Evolutionary conservation across 2,888 invertebrate species (phyloP).

Genomic region (Andrena praecox): DNA sequence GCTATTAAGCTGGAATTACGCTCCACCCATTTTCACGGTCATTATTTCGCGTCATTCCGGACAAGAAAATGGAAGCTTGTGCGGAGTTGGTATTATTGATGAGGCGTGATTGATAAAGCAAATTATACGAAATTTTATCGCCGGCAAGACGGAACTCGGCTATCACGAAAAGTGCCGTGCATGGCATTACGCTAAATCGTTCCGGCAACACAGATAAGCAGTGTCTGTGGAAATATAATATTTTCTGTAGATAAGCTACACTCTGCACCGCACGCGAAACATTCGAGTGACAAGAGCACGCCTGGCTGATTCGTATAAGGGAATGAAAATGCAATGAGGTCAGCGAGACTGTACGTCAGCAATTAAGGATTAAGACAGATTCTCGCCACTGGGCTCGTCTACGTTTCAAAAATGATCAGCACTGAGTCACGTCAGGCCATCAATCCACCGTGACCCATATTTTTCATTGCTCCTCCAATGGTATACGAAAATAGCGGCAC

Average conservation of each 20-base stretch:
- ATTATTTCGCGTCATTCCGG: neutral
- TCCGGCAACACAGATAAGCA: neutral
- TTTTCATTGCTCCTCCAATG: constrained; percentile 18
- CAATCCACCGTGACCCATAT: constrained; percentile 12
- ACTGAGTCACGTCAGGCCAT: constrained; percentile 19
- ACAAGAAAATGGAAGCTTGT: too few relatives aligned
- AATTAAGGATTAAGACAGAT: constrained; percentile 35
- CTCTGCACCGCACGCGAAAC: neutral
- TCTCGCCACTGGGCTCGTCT: neutral
- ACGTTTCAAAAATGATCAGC: constrained; percentile 17
- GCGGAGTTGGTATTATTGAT: too few relatives aligned
- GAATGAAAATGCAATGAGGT: constrained; percentile 43
- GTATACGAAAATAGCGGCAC: neutral
- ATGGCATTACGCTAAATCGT: too few relatives aligned
- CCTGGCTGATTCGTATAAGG: constrained; percentile 1
- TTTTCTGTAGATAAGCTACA: neutral
- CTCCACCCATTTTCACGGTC: constrained; percentile 28
- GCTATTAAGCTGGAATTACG: constrained; percentile 43
- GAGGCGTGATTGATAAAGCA: too few relatives aligned
- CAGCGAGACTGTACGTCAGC: constrained; percentile 19
- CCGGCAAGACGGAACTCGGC: too few relatives aligned
- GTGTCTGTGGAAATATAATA: neutral
- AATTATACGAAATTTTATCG: too few relatives aligned
- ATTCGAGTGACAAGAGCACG: constrained; percentile 1
- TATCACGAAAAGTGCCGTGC: too few relatives aligned